Percentiles rank a stretch among this genome's conserved stretches.
These are phyloP conservation scores for Phrynocephalus versicolor DNA, from an alignment of 2,113 vertebrate species.

Conservation along the genomic window DNA sequence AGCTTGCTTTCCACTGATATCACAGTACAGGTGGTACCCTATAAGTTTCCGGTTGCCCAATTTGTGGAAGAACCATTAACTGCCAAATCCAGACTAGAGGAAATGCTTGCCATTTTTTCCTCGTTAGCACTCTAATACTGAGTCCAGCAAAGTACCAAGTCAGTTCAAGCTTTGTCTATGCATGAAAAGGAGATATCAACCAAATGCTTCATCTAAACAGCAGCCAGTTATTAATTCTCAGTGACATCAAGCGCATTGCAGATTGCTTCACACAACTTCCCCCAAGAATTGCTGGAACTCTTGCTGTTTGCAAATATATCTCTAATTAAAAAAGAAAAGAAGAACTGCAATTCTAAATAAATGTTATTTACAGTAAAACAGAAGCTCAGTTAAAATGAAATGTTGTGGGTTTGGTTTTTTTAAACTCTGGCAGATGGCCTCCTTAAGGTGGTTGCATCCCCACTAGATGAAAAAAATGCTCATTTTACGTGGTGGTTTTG, in stretches of 20 bases:
- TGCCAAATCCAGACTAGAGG: constrained; percentile 61
- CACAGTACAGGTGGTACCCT: constrained; percentile 54
- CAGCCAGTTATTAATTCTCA: constrained; percentile 66
- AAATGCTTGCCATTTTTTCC: constrained; percentile 68
- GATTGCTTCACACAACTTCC: background rate
- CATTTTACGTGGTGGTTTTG: background rate
- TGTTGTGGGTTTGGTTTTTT: too few relatives aligned
- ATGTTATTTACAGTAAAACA: background rate
- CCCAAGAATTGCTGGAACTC: constrained; percentile 39
- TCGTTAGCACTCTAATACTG: constrained; percentile 46
- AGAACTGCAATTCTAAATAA: background rate
- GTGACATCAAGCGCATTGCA: constrained; percentile 38
- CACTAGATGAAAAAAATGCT: background rate
- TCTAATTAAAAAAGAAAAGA: background rate
- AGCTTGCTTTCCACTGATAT: constrained; percentile 45
- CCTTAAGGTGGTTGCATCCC: background rate
- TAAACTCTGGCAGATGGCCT: background rate
- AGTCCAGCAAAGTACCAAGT: constrained; percentile 49
- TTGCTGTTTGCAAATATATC: rapidly evolving
- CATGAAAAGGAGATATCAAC: constrained; percentile 61
- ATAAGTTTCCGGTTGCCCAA: constrained; percentile 64
- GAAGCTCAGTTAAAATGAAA: background rate
- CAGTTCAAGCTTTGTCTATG: constrained; percentile 40
- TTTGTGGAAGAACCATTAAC: constrained; percentile 64
- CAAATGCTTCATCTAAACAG: constrained; percentile 71